Base-by-base conservation (phyloP, 92 coral and sea anemone species). In the Isaurus tuberculatus region DNA sequence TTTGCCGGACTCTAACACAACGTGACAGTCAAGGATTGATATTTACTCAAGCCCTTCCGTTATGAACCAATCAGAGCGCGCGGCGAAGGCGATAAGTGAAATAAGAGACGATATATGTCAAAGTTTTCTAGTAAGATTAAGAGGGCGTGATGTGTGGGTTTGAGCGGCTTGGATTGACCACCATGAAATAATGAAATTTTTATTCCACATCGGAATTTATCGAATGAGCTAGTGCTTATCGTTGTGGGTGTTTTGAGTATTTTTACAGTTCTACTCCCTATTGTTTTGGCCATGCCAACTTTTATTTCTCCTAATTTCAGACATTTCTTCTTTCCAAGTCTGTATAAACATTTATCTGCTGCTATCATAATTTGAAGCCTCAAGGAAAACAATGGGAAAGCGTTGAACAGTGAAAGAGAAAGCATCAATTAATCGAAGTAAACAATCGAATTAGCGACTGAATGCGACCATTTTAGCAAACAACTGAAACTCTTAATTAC, bases 61-160 rank as follows among this genome's bases (percentile, higher is more conserved):
- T 42, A 61, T 70, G 91, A 85, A 51, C 94, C 97, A 94, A 90
- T 89, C 92, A 86, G 43, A 60, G 26, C 11, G 61, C 90, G 32
- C 30, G 66, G 77, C 73, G 79, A 71, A 65, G 63, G 69, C 72
- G 64, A 83, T 74, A 81, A 83, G 79, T 90, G 96, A 87, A 92
- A 90, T 87, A 79, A 88, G 92, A 92, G 93, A 92, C 84, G 92
- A 90, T 89, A 88, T 80, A 80, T 87, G 84, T 89, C 88, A 83
- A 87, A 74, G 70, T 70, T 51, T 68, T 28, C 65, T 73, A 79
- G 90, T 83, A 81, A 89, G 86, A 91, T 87, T 90, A 84, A 87
- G 87, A 79, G 92, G 96, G 96, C 96, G 93, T 92, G 96, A 92
- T 84, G 79, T 86, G 89, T 80, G 92, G 96, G 92, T 90, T 78